Evolutionary conservation across 2,888 invertebrate species (phyloP), one percentile per base, ranked within the genome.

Genomic region (Drosophila fulvimacula): DNA sequence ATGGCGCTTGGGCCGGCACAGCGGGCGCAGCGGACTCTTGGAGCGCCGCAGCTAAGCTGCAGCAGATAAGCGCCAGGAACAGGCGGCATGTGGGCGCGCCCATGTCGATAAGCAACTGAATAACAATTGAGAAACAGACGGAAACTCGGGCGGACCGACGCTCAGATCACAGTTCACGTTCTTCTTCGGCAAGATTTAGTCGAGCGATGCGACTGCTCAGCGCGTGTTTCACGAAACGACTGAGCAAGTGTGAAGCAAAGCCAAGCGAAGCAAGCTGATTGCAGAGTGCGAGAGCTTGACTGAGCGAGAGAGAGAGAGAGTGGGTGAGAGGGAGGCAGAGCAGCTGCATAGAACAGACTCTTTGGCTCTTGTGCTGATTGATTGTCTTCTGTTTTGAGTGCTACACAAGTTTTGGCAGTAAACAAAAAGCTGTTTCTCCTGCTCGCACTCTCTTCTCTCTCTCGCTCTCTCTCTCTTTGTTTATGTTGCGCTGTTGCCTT

Each of bases 201-300:
- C 1, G 9, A 7, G 13, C 49, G 34, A 27, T 34, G 56, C 75
- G 75, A 60, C 73, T 30, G 77, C 32, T 41, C 76, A n/a, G 21
- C 49, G 27, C 32, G 55, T 70, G 63, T 17, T 55, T 21, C 63
- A 51, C 30, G n/a, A 51, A 59, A 63, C 39, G 36, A 73, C 76
- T 73, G 44, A 73, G 11, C 61, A 19, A 34, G 32, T 17, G 17
- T 2, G 5, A 36, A 42, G 15, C 69, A 27, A 5, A 38, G 17
- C 41, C 19, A 15, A 51, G 32, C n/a, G 42, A 34, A n/a, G n/a
- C 44, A 55, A 51, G 39, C 51, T 52, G 21, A 5, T 2, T 15
- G 17, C 13, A 7, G 44, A 34, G 39, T 51, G 5, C n/a, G 6
- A 51, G 48, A 42, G 68, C 9, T 36, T 15, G 21, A 6, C 11